Evolutionary conservation across 2,888 invertebrate species (phyloP), one percentile per base, ranked within the genome.

Genomic region (Cephus runcator): DNA sequence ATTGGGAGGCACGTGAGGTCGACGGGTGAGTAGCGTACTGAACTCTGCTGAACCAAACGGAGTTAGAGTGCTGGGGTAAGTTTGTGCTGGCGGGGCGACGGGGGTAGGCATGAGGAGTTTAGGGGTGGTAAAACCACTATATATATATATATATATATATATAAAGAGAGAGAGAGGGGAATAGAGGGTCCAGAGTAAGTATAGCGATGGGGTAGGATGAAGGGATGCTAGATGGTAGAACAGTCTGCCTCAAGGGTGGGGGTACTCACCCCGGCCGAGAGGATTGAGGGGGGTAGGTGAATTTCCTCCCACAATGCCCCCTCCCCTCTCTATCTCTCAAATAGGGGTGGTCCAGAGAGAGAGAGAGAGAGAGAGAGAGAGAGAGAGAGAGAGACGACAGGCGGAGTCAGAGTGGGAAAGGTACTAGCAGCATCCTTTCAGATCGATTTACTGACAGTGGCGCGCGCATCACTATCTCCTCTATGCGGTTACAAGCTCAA

Each of bases 381-480:
- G 40, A 23, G 71, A 79, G 36, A 77, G 69, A 75, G 34, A 73
- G n/a, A 68, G 56, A 35, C 12, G 40, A 73, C 75, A 73, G 34
- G 77, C 34, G 76, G 76, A 76, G 79, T 76, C 76, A 80, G 69
- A 81, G 56, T 30, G 74, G 56, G 69, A 75, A 75, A 75, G 35
- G 68, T 77, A 74, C 56, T 31, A 75, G 69, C 79, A 79, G 78
- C 76, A 81, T 82, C 84, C 85, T 86, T 85, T 86, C 87, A 82
- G 88, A 90, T 89, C 89, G 89, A 90, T 89, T 88, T 87, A 85
- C 86, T 85, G 84, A 86, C 84, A 82, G 85, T 81, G 85, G 85
- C 86, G 88, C 87, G 86, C 87, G 86, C 87, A 85, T 87, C 86
- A 85, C 85, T 83, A 83, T 86, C 82, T 83, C 82, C 84, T 36